These are phyloP conservation scores for Eidolon helvum DNA, from an alignment of 2,113 vertebrate species.

Conservation along the genomic window DNA sequence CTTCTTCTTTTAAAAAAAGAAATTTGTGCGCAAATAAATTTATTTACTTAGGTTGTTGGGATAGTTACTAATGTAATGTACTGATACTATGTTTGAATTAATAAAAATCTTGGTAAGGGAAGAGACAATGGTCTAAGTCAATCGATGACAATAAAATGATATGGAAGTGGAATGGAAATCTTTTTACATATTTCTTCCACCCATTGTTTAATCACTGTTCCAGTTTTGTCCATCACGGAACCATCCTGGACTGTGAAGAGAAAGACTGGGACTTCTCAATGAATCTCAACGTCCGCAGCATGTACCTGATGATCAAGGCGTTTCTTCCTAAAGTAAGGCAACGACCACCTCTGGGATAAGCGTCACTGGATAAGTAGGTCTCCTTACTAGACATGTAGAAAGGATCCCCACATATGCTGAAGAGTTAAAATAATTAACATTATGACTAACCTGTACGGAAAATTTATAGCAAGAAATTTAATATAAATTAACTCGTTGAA, in stretches of 20 bases:
- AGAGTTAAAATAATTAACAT: not conserved
- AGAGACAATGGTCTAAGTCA: not conserved
- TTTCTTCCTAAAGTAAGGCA: slow-evolving; percentile 93
- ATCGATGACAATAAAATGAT: not conserved
- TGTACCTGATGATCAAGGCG: slow-evolving; percentile 95
- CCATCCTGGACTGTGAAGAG: slow-evolving; percentile 93
- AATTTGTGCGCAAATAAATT: not conserved
- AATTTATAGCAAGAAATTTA: not conserved
- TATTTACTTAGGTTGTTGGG: not conserved
- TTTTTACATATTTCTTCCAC: not conserved
- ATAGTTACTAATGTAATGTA: not conserved
- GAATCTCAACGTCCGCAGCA: slow-evolving; percentile 94
- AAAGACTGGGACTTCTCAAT: slow-evolving; percentile 96
- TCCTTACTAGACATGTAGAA: not conserved
- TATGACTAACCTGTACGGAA: not conserved
- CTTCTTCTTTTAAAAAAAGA: not conserved
- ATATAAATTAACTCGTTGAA: not conserved
- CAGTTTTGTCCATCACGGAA: slow-evolving; percentile 95
- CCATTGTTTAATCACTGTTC: not conserved
- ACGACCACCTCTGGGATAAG: not conserved
- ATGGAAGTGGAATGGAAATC: not conserved
- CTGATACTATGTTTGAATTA: not conserved
- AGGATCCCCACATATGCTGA: not conserved
- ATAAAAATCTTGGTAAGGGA: not conserved
- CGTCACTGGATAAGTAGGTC: not conserved